These are phyloP conservation scores for Paracentrotus lividus DNA, from an alignment of 53 echinoderm and acorn worm species.

Conservation along the genomic window DNA sequence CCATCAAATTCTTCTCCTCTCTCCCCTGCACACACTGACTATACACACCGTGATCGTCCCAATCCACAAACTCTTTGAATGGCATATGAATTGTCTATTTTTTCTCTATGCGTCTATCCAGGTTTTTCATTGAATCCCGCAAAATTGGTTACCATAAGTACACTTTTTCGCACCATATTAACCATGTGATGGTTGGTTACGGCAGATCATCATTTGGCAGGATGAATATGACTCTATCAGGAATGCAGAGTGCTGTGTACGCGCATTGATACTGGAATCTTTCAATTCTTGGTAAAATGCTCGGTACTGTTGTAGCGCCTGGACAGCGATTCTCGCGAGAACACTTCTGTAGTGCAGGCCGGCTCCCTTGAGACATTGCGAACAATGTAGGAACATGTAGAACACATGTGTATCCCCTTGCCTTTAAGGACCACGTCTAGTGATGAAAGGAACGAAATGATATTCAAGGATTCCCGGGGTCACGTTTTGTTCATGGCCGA, in stretches of 20 bases:
- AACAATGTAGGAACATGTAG: conserved; percentile 80
- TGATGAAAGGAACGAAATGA: conserved; percentile 78
- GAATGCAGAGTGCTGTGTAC: conserved; percentile 84
- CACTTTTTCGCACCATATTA: conserved; percentile 70
- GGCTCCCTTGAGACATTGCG: too few relatives aligned
- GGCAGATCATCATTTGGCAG: conserved; percentile 85
- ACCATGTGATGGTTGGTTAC: too few relatives aligned
- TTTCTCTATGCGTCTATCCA: conserved; percentile 85
- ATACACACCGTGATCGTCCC: conserved; percentile 83
- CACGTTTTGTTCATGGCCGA: conserved; percentile 67
- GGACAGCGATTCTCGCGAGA: conserved; percentile 80
- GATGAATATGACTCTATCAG: conserved; percentile 85
- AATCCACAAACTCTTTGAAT: conserved; percentile 85
- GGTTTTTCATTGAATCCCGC: too few relatives aligned
- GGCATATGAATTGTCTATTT: too few relatives aligned
- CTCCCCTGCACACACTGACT: too few relatives aligned
- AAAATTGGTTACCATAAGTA: conserved; percentile 81
- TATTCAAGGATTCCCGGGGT: conserved; percentile 58
- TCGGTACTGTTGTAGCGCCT: conserved; percentile 48
- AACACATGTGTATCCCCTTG: too few relatives aligned
- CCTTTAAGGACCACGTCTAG: conserved; percentile 73
- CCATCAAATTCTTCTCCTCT: conserved; percentile 75
- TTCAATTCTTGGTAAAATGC: too few relatives aligned
- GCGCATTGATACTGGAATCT: too few relatives aligned
- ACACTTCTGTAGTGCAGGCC: too few relatives aligned